Evolutionary conservation across 2,797 vertebrate species (phyloP).

Genomic region (Enteromius paludinosus): DNA sequence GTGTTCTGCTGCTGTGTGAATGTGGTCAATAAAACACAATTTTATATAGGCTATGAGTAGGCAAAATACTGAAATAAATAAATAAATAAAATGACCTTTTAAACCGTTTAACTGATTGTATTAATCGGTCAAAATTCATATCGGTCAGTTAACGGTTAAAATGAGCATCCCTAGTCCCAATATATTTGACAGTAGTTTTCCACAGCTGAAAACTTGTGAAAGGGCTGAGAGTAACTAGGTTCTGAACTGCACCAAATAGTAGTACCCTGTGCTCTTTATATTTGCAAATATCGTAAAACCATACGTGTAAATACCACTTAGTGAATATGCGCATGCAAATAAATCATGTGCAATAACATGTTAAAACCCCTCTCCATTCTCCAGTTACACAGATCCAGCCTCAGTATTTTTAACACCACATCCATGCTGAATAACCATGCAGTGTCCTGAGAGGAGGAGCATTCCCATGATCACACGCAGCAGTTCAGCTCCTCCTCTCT

Average conservation of each 20-base stretch:
- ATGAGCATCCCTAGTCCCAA: too few relatives aligned
- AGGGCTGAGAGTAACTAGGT: background rate
- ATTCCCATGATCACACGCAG: background rate
- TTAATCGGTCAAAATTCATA: too few relatives aligned
- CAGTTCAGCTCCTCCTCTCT: background rate
- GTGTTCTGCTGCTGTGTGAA: too few relatives aligned
- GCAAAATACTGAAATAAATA: too few relatives aligned
- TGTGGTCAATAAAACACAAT: too few relatives aligned
- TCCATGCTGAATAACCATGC: background rate
- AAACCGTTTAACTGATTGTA: too few relatives aligned
- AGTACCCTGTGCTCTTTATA: background rate
- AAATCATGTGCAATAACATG: background rate
- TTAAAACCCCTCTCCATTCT: background rate
- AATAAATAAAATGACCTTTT: too few relatives aligned
- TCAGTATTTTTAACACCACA: background rate
- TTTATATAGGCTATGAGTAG: too few relatives aligned
- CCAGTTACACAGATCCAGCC: background rate
- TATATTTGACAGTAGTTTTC: background rate
- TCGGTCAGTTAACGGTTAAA: too few relatives aligned
- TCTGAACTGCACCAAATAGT: background rate
- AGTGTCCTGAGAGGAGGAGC: background rate
- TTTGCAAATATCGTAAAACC: too few relatives aligned
- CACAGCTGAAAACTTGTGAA: background rate
- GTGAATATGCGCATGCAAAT: background rate
- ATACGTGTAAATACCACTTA: too few relatives aligned